Evolutionary conservation across 2,113 vertebrate genomes (phyloP).

Genomic region (Crotophaga sulcirostris): DNA sequence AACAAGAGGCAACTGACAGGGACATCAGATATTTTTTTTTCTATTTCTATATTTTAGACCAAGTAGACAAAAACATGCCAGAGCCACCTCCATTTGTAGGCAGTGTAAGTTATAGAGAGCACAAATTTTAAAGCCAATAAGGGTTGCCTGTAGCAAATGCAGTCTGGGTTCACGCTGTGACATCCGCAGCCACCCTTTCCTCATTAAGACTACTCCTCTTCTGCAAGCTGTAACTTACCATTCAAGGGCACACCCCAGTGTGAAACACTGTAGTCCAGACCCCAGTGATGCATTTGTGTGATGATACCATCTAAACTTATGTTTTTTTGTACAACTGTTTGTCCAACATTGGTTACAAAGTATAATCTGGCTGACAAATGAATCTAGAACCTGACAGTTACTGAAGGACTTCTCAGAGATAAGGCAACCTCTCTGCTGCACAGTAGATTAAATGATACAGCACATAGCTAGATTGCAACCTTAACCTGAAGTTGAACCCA

Average conservation of each 20-base stretch:
- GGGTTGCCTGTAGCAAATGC: neutral
- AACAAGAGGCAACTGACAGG: neutral
- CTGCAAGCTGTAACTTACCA: neutral
- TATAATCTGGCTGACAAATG: neutral
- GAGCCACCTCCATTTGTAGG: neutral
- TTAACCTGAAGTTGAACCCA: neutral
- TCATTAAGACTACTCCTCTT: neutral
- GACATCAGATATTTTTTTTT: no score
- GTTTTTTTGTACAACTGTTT: neutral
- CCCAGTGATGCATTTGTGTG: neutral
- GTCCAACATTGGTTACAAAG: neutral
- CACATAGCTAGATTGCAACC: neutral
- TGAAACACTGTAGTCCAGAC: neutral
- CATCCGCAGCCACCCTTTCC: neutral
- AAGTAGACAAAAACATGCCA: neutral
- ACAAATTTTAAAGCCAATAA: neutral
- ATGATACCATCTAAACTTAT: neutral
- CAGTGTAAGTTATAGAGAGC: neutral
- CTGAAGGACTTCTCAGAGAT: neutral
- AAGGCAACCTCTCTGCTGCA: neutral
- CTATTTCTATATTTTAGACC: neutral
- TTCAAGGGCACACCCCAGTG: neutral
- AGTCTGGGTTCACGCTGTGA: neutral
- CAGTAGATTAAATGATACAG: neutral
- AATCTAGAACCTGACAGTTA: accelerated